phyloP scores from a whole-genome alignment of 2,797 vertebrate species.

The Phalanger gymnotis region DNA sequence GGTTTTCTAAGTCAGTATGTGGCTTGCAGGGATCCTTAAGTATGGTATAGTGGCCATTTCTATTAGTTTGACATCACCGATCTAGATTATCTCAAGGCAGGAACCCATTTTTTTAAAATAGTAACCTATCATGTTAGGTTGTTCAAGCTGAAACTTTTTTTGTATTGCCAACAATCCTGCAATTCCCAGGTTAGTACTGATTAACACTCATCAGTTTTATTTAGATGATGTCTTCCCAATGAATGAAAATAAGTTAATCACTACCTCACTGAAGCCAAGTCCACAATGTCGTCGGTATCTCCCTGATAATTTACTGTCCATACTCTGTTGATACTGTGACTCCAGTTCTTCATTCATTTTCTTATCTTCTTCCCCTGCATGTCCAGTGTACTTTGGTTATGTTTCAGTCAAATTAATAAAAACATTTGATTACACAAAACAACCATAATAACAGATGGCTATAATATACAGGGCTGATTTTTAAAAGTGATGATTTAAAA shows the following conservation, averaged over 20 bases:
- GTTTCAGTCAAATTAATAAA: slow-evolving; percentile 85
- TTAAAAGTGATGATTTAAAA: slow-evolving; percentile 57
- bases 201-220: neutral
- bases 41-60: neutral
- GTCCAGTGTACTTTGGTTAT: slow-evolving; percentile 86
- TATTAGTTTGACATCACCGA: neutral
- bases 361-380: slow-evolving; percentile 93
- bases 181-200: neutral
- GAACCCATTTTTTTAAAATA: neutral
- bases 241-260: slow-evolving; percentile 39
- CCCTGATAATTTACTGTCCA: slow-evolving; percentile 95
- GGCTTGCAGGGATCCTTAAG: neutral
- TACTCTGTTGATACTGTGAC: slow-evolving; percentile 95
- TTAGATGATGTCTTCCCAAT: slow-evolving; percentile 1
- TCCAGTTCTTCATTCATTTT: slow-evolving; percentile 95
- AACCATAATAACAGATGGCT: slow-evolving; percentile 63
- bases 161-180: neutral
- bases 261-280: slow-evolving; percentile 96
- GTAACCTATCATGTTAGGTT: neutral
- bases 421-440: slow-evolving; percentile 82
- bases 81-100: neutral
- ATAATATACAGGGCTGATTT: slow-evolving; percentile 69
- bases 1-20: neutral
- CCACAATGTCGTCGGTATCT: slow-evolving; percentile 95
- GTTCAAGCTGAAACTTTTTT: neutral